These are phyloP conservation scores for Peromyscus eremicus DNA, from an alignment of 2,797 vertebrate species.

Conservation along the genomic window DNA sequence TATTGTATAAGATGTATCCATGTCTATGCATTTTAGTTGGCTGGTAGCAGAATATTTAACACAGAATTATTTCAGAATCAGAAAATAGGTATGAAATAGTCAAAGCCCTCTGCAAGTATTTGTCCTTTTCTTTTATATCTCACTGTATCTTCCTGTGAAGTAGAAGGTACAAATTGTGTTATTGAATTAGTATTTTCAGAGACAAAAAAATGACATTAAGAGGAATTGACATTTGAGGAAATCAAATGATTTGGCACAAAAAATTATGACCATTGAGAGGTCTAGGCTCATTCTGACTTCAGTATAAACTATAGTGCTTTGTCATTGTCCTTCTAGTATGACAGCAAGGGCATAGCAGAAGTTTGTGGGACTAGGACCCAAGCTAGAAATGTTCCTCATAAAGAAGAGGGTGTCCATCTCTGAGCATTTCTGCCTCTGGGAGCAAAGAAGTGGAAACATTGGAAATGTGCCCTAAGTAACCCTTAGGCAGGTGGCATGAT, in stretches of 20 bases:
- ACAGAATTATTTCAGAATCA: slow-evolving; percentile 10
- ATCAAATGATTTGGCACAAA: not conserved
- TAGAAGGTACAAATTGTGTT: not conserved
- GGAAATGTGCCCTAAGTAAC: not conserved
- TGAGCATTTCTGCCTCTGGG: not conserved
- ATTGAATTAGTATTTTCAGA: not conserved
- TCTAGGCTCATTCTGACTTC: slow-evolving; percentile 40
- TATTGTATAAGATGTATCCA: too few relatives aligned
- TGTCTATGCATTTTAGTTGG: not conserved
- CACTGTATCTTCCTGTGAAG: not conserved
- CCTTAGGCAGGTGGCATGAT: not conserved
- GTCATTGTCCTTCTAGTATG: slow-evolving; percentile 30
- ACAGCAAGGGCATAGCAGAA: not conserved
- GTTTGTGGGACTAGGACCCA: slow-evolving; percentile 6
- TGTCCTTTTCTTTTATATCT: not conserved
- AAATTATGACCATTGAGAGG: not conserved
- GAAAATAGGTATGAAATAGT: not conserved
- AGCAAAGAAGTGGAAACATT: not conserved
- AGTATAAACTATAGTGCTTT: slow-evolving; percentile 29
- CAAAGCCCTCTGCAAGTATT: not conserved
- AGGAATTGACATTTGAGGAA: slow-evolving; percentile 43
- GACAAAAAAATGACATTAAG: not conserved
- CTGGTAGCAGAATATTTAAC: not conserved
- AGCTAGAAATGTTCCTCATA: not conserved
- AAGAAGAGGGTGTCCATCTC: not conserved